Base-by-base conservation (phyloP, 2,797 vertebrate species). In the Presbytis comata region DNA sequence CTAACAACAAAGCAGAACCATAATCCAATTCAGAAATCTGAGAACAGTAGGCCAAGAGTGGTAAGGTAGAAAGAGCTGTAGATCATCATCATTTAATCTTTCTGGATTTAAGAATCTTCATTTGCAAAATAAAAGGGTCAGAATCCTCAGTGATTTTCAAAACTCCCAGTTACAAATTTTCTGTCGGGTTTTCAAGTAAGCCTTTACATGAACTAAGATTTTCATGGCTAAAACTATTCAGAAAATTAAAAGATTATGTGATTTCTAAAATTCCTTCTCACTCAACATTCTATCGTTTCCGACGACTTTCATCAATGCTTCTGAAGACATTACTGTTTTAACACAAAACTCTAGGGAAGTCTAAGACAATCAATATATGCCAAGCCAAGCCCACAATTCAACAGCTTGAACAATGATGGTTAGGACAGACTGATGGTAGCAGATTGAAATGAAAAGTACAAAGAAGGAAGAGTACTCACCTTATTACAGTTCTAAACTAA, bases 251-350 rank as follows among this genome's bases (percentile, higher is more conserved):
- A 86, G n/a, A 76, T 76, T 6, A 9, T 16, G 33, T 48, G 59
- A 82, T 92, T 85, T 95, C 36, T 74, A 92, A 72, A 93, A 59
- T 93, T 33, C 26, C 44, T 93, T 78, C 41, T 50, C 88, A 93
- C 2, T 75, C 61, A 59, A 72, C 24, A 44, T 67, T 75, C 55
- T 59, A 33, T 50, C 48, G 6, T 59, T 59, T 46, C 57, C 17
- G 19, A 46, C 61, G 30, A 67, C 41, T 75, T 83, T 80, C 48
- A 87, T 55, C 48, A 67, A 76, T 13, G 48, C 33, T 80, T 89
- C 84, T 70, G n/a, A 79, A 33, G 12, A 83, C 28, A 57, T 16
- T 36, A 88, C 6, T 10, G 14, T 21, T 80, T 22, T 64, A 85
- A 87, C 59, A 95, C 50, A 87, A 72, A 79, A 59, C 17, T 80